These are phyloP conservation scores for Erebia epiphron DNA, from an alignment of 2,888 invertebrate species.

Conservation along the genomic window DNA sequence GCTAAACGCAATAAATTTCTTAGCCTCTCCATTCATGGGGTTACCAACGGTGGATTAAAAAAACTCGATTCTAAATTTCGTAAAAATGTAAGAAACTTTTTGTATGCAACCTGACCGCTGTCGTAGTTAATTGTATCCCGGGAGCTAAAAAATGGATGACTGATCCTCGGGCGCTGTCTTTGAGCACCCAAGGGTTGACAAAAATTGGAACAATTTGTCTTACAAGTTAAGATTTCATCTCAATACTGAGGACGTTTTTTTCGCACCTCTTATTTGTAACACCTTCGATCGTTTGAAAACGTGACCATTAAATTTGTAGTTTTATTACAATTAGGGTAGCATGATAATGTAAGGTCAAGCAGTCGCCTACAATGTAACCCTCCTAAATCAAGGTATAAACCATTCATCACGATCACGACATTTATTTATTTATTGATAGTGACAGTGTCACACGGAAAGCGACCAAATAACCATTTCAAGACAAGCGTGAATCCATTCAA, in stretches of 20 bases:
- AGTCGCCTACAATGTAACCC: slow-evolving; percentile 58
- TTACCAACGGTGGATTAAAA: slow-evolving; percentile 47
- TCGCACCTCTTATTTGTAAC: slow-evolving; percentile 66
- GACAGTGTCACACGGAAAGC: slow-evolving; percentile 46
- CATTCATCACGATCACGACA: slow-evolving; percentile 74
- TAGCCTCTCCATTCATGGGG: slow-evolving; percentile 54
- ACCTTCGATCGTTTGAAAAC: slow-evolving; percentile 41
- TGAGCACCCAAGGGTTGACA: slow-evolving; percentile 74
- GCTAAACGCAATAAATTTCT: slow-evolving; percentile 71
- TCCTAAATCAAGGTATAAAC: slow-evolving; percentile 68
- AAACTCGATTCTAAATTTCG: slow-evolving; percentile 52
- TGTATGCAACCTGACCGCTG: slow-evolving; percentile 74
- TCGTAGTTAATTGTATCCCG: slow-evolving; percentile 73
- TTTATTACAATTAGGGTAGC: slow-evolving; percentile 62
- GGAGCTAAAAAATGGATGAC: slow-evolving; percentile 74
- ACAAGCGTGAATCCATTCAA: slow-evolving; percentile 30
- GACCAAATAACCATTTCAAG: slow-evolving; percentile 47
- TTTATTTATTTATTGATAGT: slow-evolving; percentile 55
- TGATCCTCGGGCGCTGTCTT: slow-evolving; percentile 56
- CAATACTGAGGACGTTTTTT: slow-evolving; percentile 66
- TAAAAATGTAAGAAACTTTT: slow-evolving; percentile 59
- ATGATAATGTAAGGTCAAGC: slow-evolving; percentile 58
- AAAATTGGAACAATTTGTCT: slow-evolving; percentile 75
- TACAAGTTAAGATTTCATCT: slow-evolving; percentile 72
- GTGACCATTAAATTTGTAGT: slow-evolving; percentile 52